These are phyloP conservation scores for Melikaiella ostensackeni DNA, from an alignment of 2,888 invertebrate species.

Conservation along the genomic window DNA sequence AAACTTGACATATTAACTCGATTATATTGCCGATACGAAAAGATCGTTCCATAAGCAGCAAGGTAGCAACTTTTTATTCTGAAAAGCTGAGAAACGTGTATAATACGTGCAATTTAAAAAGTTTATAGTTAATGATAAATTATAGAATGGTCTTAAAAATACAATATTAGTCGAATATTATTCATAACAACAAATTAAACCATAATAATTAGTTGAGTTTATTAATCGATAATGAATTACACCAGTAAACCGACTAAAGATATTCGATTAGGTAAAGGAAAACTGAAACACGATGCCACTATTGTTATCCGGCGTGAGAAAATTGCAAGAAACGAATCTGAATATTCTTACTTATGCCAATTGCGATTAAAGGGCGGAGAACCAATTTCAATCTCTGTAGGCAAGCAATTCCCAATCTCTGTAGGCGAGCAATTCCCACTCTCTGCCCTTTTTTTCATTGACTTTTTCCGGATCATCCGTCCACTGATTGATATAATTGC, in stretches of 20 bases:
- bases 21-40: background rate
- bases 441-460: conserved; percentile 20
- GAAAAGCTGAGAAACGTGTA: background rate
- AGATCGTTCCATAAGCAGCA: background rate
- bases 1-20: conserved; percentile 11
- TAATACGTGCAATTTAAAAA: background rate
- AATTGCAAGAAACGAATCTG: background rate
- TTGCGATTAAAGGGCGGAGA: background rate
- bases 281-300: background rate
- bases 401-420: background rate
- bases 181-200: background rate
- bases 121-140: background rate
- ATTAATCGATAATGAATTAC: background rate
- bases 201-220: background rate
- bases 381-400: background rate
- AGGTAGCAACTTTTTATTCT: background rate
- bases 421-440: background rate
- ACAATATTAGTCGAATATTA: background rate
- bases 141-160: background rate
- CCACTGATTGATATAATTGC: conserved; percentile 69
- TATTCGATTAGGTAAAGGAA: background rate
- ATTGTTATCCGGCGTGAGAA: background rate
- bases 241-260: background rate
- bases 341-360: background rate
- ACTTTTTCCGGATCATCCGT: conserved; percentile 34